Percentiles rank a stretch among this genome's conserved stretches.
phyloP scores from a whole-genome alignment of 2,113 vertebrate genomes.

The Thunnus thynnus region DNA sequence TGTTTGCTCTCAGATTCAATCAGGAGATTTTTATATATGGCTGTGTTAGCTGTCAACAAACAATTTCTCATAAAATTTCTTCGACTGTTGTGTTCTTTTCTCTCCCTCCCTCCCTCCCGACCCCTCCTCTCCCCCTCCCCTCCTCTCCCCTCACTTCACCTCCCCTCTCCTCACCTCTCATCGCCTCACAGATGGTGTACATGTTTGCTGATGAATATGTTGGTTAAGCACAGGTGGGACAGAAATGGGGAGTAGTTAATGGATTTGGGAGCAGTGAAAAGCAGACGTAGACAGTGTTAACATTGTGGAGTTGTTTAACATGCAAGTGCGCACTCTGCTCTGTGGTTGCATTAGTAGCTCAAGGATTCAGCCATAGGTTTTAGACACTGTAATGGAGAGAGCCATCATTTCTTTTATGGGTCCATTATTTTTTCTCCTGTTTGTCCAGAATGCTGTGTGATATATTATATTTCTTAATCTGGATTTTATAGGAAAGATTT shows the following conservation, averaged over 20 bases:
- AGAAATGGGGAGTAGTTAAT: constrained; percentile 3
- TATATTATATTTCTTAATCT: not conserved
- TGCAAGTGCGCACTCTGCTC: not conserved
- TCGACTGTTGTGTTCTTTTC: not conserved
- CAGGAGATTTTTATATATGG: constrained; percentile 32
- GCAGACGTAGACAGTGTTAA: constrained; percentile 13
- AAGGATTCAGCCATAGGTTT: constrained; percentile 9
- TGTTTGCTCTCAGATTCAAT: constrained; percentile 38
- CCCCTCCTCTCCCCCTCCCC: not conserved
- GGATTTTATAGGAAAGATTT: not conserved
- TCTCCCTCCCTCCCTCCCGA: too few relatives aligned
- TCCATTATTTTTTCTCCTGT: not conserved
- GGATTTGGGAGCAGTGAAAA: constrained; percentile 7
- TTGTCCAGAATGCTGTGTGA: not conserved
- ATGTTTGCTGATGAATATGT: constrained; percentile 7
- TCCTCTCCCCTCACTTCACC: not conserved
- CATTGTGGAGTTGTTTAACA: constrained; percentile 29
- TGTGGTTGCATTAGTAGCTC: not conserved
- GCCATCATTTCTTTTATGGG: constrained; percentile 1
- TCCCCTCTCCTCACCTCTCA: not conserved
- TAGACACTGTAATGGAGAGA: not conserved
- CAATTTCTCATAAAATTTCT: constrained; percentile 30
- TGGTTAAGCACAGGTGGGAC: constrained; percentile 2
- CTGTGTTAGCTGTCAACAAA: constrained; percentile 42
- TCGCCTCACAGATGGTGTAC: constrained; percentile 15